These are phyloP conservation scores for Danio jaintianensis DNA, from an alignment of 2,797 vertebrate species.

Conservation along the genomic window DNA sequence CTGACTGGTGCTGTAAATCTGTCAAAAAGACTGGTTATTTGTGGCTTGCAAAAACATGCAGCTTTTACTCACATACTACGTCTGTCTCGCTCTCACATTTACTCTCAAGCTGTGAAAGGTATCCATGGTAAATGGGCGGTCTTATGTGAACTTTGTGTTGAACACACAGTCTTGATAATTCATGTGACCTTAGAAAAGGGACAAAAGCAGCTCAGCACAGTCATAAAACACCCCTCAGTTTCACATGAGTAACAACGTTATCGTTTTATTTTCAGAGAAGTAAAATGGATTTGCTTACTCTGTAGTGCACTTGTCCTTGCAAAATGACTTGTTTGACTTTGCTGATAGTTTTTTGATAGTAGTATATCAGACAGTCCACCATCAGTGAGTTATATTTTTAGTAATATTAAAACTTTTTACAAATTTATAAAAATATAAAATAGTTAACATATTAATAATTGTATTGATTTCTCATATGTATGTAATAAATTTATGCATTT, in stretches of 20 bases:
- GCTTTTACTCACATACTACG: not conserved
- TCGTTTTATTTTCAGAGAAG: not conserved
- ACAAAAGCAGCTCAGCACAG: conserved; percentile 52
- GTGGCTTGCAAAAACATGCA: conserved; percentile 17
- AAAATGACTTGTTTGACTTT: not conserved
- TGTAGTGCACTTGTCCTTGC: not conserved
- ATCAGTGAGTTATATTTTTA: too few relatives aligned
- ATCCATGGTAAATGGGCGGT: conserved; percentile 71
- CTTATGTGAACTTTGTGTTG: conserved; percentile 77
- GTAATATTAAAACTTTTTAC: too few relatives aligned
- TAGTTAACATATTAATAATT: not conserved
- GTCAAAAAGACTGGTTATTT: conserved; percentile 10
- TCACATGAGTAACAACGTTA: conserved; percentile 32
- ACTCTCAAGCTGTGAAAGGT: conserved; percentile 67
- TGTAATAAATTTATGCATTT: too few relatives aligned
- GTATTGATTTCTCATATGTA: too few relatives aligned
- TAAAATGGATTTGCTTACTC: conserved; percentile 5
- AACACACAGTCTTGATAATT: conserved; percentile 69
- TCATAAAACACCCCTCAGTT: conserved; percentile 44
- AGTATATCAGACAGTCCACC: too few relatives aligned
- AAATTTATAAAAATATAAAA: not conserved
- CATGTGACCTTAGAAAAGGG: conserved; percentile 67
- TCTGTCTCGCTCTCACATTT: conserved; percentile 60
- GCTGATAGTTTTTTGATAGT: not conserved
- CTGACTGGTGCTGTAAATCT: conserved; percentile 23